phyloP scores from a whole-genome alignment of 1,140 invertebrate species.

The Drosophila subpulchrella region DNA sequence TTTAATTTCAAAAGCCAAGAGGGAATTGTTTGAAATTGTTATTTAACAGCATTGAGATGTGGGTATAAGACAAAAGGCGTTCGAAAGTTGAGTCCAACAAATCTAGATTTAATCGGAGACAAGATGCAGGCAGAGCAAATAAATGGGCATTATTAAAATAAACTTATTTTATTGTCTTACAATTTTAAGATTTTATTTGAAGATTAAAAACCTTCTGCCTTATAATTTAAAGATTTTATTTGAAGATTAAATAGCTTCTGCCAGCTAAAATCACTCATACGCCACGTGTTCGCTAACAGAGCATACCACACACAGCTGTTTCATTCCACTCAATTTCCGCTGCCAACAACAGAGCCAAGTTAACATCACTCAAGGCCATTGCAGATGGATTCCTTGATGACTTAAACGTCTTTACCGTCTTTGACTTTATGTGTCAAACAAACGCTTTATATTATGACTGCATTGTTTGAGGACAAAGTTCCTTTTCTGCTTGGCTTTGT shows the following conservation, averaged over 20 bases:
- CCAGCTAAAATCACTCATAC: constrained; percentile 57
- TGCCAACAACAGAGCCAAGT: constrained; percentile 12
- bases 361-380: constrained; percentile 49
- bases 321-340: constrained; percentile 16
- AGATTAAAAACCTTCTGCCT: background rate
- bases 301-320: constrained; percentile 71
- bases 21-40: constrained; percentile 41
- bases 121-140: constrained; percentile 1
- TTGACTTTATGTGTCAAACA: constrained; percentile 35
- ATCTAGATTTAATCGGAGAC: constrained; percentile 15
- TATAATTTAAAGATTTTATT: background rate
- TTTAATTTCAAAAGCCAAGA: constrained; percentile 27
- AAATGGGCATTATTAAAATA: background rate
- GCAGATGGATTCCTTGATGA: background rate
- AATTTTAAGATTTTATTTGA: background rate
- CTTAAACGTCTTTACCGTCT: constrained; percentile 23
- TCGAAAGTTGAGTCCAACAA: constrained; percentile 11
- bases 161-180: too few species aligned
- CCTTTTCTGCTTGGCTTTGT: constrained; percentile 41
- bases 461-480: constrained; percentile 49
- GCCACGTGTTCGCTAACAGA: constrained; percentile 13
- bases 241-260: background rate
- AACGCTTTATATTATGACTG: constrained; percentile 35
- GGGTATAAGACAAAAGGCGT: constrained; percentile 3
- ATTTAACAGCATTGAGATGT: constrained; percentile 26